Evolutionary conservation across 1,140 invertebrate genomes (phyloP), one percentile per base, ranked within the genome.

Genomic region (Nixonia krombeini): DNA sequence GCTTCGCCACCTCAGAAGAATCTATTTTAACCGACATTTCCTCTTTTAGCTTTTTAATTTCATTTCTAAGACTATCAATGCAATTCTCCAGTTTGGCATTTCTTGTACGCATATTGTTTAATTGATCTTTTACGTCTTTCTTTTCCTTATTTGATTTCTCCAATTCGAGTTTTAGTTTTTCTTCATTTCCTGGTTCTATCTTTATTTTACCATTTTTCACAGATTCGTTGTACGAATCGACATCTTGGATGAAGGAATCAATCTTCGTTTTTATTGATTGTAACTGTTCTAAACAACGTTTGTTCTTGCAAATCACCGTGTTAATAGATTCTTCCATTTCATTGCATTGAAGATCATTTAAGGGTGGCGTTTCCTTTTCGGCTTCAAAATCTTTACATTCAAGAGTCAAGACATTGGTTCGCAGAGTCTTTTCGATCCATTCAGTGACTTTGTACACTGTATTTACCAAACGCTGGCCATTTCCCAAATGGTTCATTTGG

Each of bases 31-130:
- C 13, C 15, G 13, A 23, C 37, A 57, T 46, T 69, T 46, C 21
- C 7, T 51, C 49, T 59, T 76, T 69, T 44, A 72, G 13, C 16
- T 51, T 52, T 31, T 73, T 73, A 12, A 76, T 69, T 21, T 79
- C 78, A 15, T 1, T 67, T 12, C 75, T 68, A 13, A 85, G 37
- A 3, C 79, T 71, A 31, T 79, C 78, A 2, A 83, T 72, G 42
- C 73, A 74, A 37, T 73, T 79, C 33, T 84, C 79, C 31, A 84
- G 62, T 57, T 80, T 81, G 2, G 70, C 63, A 66, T 77, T 79
- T n/a, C 74, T 75, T 2, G 65, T 37, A 7, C 71, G 70, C 33
- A 71, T 58, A 9, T 42, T 67, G 3, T 84, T 72, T 12, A 82
- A 47, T 35, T 79, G 82, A 4, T 72, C 73, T 35, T 75, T 76